Percentiles rank a stretch among this genome's conserved stretches.
phyloP scores from a whole-genome alignment of 2,888 invertebrate species.

The Melieria omissa region DNA sequence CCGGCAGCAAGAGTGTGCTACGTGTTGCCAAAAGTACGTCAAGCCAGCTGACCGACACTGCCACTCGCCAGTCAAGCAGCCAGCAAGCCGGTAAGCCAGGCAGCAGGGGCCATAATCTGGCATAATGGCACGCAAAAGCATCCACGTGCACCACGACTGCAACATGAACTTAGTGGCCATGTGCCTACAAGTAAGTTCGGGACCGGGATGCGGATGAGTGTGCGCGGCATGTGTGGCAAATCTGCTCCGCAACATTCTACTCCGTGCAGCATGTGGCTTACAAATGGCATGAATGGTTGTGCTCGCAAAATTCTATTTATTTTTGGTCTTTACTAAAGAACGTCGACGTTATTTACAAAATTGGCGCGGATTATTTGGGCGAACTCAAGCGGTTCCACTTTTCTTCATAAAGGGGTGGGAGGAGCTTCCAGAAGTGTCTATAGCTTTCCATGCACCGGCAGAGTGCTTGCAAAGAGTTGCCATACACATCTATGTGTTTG shows the following conservation, averaged over 20 bases:
- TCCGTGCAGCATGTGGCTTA: background rate
- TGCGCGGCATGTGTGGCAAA: background rate
- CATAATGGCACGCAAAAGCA: background rate
- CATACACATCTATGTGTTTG: no score
- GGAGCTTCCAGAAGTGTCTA: no score
- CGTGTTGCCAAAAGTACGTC: background rate
- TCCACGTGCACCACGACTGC: background rate
- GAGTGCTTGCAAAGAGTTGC: no score
- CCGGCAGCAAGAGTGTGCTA: background rate
- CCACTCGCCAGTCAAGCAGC: no score
- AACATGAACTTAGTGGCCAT: background rate
- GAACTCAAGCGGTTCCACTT: no score
- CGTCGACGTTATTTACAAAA: conserved; percentile 8
- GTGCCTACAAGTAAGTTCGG: background rate
- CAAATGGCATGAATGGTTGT: background rate
- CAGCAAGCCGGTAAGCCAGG: background rate
- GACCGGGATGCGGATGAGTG: background rate
- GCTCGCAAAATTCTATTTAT: background rate
- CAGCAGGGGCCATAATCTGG: background rate
- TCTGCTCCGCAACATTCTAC: no score
- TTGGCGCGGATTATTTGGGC: conserved; percentile 8
- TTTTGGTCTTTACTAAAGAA: conserved; percentile 4
- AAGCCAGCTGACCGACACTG: background rate
- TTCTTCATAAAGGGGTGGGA: no score
- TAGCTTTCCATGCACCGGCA: no score